These are phyloP conservation scores for Drosophila putrida DNA, from an alignment of 2,888 invertebrate species.

Conservation along the genomic window DNA sequence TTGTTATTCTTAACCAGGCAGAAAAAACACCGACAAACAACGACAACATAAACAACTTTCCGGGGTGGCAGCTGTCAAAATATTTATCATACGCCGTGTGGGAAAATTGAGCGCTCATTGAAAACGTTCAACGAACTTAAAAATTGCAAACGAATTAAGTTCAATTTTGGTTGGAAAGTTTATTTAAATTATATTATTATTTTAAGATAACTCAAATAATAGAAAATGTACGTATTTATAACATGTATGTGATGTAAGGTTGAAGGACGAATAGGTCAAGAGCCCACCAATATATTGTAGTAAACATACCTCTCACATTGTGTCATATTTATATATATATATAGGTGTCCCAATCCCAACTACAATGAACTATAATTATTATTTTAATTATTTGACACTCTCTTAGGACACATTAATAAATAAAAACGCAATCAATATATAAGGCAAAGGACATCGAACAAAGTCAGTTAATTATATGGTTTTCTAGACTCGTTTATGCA, in stretches of 20 bases:
- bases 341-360: not conserved
- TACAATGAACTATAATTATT: not conserved
- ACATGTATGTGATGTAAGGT: not conserved
- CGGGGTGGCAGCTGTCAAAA: slow-evolving; percentile 9
- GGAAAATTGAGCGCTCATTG: not conserved
- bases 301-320: not conserved
- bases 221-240: no score
- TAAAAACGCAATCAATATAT: not conserved
- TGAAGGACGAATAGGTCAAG: slow-evolving; percentile 9
- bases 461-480: not conserved
- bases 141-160: not conserved
- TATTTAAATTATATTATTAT: not conserved
- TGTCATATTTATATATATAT: not conserved
- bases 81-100: slow-evolving; percentile 30
- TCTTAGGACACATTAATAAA: not conserved
- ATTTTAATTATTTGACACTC: not conserved
- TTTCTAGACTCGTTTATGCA: no score
- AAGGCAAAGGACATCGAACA: not conserved
- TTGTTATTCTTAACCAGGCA: slow-evolving; percentile 33
- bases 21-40: slow-evolving; percentile 23
- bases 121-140: not conserved
- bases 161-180: no score
- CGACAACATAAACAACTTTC: slow-evolving; percentile 5
- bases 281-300: not conserved
- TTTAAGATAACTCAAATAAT: not conserved